Evolutionary conservation across 1,140 invertebrate species (phyloP).

Genomic region (Euura saliciscinereae): DNA sequence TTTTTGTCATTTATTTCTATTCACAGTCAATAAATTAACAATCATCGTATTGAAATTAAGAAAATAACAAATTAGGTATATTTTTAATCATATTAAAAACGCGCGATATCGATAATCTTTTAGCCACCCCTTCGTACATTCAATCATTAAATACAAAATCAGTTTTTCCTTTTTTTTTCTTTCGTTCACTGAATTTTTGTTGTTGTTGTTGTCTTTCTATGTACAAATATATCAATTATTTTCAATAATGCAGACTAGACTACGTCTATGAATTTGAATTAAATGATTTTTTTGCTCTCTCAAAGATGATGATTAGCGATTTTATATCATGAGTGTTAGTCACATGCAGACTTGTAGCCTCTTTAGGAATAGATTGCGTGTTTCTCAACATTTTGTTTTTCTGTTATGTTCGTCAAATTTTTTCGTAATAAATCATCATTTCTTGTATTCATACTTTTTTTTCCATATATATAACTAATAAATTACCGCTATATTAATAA

Average conservation of each 20-base stretch:
- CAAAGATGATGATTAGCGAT: slow-evolving; percentile 9
- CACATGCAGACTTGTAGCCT: slow-evolving; percentile 21
- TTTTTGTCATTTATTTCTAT: slow-evolving; percentile 45
- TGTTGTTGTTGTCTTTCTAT: slow-evolving; percentile 9
- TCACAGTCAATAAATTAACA: slow-evolving; percentile 60
- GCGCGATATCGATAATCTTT: slow-evolving; percentile 10
- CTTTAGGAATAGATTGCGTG: slow-evolving; percentile 18
- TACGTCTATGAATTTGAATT: slow-evolving; percentile 22
- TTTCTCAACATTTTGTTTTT: slow-evolving; percentile 20
- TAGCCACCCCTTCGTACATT: slow-evolving; percentile 43
- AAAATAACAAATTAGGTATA: slow-evolving; percentile 6
- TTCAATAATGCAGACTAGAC: not conserved
- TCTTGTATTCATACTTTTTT: no score
- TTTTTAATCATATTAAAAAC: slow-evolving; percentile 17
- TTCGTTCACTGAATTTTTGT: slow-evolving; percentile 16
- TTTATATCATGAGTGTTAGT: not conserved
- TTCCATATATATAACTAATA: no score
- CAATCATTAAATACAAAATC: slow-evolving; percentile 56
- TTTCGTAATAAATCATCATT: no score
- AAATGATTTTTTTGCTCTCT: not conserved
- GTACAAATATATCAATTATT: slow-evolving; percentile 17
- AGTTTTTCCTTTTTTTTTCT: slow-evolving; percentile 40
- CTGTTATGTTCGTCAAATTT: slow-evolving; percentile 19
- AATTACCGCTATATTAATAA: no score
- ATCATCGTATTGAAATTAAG: slow-evolving; percentile 40